Evolutionary conservation across 92 coral and sea anemone species (phyloP), one percentile per base, ranked within the genome.

Genomic region (Porites rus): DNA sequence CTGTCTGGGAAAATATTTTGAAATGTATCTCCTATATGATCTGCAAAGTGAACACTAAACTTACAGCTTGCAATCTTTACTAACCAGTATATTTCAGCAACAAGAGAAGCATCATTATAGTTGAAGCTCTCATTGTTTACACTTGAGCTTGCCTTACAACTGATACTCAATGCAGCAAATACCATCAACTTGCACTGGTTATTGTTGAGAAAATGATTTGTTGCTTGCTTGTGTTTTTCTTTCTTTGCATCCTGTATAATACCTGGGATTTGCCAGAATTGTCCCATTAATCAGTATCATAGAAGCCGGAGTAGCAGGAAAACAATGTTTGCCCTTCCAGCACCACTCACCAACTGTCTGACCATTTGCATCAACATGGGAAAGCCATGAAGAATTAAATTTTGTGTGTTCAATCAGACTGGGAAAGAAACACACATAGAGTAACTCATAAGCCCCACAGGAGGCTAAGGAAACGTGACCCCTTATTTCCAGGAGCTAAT

Each of bases 1-100:
- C 86, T 87, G 53, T 80, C 91, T 72, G 91, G 86, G 84, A 87
- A 87, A 81, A 74, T 87, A 65, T 75, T 51, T 86, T 64, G 54
- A 61, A 80, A 87, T 68, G 86, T 87, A 87, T 80, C 90, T 79
- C 91, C 86, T 70, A 87, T 72, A 87, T 80, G 91, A 80, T 87
- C 91, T 66, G 91, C 84, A 80, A 85, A 86, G 62, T 74, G 74
- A 70, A 86, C 61, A 75, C 82, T 80, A 75, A 74, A 87, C 75
- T 87, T 87, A 80, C 76, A 87, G 51, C 83, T 78, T 87, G 86
- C 91, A 76, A 80, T 72, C 91, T 87, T 87, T 72, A 79, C 90
- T 74, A 80, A 80, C 77, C 90, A 86, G 84, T 76, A 72, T 75
- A 86, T 80, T 87, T 87, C 75, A 78, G 90, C 90, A 71, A 81